These are phyloP conservation scores for Drosophila kikkawai DNA, from an alignment of 1,140 invertebrate species.

Conservation along the genomic window DNA sequence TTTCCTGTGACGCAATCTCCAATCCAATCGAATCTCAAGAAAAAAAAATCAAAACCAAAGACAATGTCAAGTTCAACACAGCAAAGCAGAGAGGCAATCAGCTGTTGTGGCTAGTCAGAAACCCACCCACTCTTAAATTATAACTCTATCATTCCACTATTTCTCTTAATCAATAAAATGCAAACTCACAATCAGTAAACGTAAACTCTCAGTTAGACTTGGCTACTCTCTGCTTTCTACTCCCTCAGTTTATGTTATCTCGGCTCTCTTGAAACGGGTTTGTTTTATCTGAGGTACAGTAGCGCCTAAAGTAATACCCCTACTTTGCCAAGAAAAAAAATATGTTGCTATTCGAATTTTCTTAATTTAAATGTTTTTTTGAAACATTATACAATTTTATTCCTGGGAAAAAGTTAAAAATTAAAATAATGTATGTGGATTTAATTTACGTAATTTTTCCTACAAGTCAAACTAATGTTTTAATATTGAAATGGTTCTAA, in stretches of 20 bases:
- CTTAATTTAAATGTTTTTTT: not conserved
- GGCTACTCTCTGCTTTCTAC: constrained; percentile 1
- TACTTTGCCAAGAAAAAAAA: not conserved
- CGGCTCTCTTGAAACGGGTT: constrained; percentile 2
- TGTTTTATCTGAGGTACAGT: not conserved
- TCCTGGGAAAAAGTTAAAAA: not conserved
- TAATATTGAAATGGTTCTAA: not conserved
- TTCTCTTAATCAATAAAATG: constrained; percentile 45
- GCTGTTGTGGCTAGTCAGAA: constrained; percentile 25
- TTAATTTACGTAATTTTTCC: not conserved
- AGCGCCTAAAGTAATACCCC: not conserved
- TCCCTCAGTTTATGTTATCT: not conserved
- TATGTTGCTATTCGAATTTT: not conserved
- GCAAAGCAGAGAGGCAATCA: constrained; percentile 20
- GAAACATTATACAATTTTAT: too few species aligned
- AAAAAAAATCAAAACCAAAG: not conserved
- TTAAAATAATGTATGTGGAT: not conserved
- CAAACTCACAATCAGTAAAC: not conserved
- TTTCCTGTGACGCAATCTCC: constrained; percentile 22
- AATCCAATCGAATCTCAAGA: not conserved
- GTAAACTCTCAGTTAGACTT: constrained; percentile 3
- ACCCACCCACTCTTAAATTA: constrained; percentile 24
- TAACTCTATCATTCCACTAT: constrained; percentile 26
- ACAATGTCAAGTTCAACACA: constrained; percentile 29
- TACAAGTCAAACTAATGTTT: not conserved